phyloP scores from a whole-genome alignment of 2,888 invertebrate species.

The Saturnia pavonia region DNA sequence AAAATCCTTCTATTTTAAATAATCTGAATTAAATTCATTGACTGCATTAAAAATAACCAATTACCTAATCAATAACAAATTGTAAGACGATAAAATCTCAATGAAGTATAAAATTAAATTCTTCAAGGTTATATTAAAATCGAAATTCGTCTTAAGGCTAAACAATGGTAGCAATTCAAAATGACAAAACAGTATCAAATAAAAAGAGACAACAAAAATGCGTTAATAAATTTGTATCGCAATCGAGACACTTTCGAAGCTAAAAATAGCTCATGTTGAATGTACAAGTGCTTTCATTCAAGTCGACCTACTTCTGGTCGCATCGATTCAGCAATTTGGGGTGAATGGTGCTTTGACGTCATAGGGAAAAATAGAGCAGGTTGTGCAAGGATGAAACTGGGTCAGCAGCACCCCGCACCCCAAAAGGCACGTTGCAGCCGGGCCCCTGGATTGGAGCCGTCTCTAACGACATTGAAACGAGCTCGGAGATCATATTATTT shows the following conservation, averaged over 20 bases:
- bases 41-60: not conserved
- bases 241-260: constrained; percentile 50
- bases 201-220: constrained; percentile 4
- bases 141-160: not conserved
- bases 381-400: constrained; percentile 67
- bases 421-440: constrained; percentile 33
- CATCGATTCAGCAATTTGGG: constrained; percentile 74
- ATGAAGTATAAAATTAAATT: not conserved
- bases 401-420: constrained; percentile 57
- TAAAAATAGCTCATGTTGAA: constrained; percentile 71
- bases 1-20: not conserved
- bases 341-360: constrained; percentile 78
- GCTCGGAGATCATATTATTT: constrained; percentile 42
- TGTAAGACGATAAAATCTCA: too few relatives aligned
- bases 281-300: constrained; percentile 71
- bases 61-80: too few relatives aligned
- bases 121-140: not conserved
- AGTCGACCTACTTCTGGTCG: constrained; percentile 67
- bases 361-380: constrained; percentile 68
- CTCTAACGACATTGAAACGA: constrained; percentile 31
- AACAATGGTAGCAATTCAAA: not conserved
- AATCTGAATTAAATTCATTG: not conserved
- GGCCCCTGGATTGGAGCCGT: constrained; percentile 27
- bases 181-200: not conserved
- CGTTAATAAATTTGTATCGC: constrained; percentile 35